Evolutionary conservation across 1,140 invertebrate genomes (phyloP).

Genomic region (Grapholita molesta): DNA sequence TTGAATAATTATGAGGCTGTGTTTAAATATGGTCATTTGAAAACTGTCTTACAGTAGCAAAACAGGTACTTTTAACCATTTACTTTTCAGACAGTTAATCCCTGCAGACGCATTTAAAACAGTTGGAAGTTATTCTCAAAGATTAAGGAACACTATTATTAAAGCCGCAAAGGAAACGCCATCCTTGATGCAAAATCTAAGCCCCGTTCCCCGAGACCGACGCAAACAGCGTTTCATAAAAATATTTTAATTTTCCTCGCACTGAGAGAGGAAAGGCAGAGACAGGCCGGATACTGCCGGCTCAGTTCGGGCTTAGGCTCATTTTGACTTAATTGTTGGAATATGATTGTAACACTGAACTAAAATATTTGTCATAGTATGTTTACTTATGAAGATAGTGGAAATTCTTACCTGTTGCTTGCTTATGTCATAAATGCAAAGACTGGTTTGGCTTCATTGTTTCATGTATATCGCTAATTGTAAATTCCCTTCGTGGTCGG

Average conservation of each 20-base stretch:
- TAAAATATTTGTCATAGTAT: neutral
- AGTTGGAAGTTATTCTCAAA: neutral
- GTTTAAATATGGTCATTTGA: no score
- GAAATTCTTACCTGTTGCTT: neutral
- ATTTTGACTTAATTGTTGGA: neutral
- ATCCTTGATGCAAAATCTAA: conserved; percentile 1
- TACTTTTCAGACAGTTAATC: neutral
- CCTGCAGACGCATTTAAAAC: neutral
- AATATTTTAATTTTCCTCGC: conserved; percentile 15
- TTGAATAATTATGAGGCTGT: no score
- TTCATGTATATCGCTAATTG: neutral
- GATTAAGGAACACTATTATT: conserved; percentile 16
- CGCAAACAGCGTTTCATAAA: conserved; percentile 10
- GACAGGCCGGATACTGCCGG: neutral
- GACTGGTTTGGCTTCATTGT: neutral
- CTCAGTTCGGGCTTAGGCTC: neutral
- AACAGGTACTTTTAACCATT: neutral
- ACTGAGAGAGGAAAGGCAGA: neutral
- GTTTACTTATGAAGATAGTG: neutral
- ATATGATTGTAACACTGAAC: neutral
- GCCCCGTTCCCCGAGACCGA: neutral
- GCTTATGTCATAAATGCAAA: neutral
- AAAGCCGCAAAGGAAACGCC: conserved; percentile 10
- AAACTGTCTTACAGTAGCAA: no score
- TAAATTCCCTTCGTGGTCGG: no score